Evolutionary conservation across 2,797 vertebrate genomes (phyloP), one percentile per base, ranked within the genome.

Genomic region (Mastacembelus armatus): DNA sequence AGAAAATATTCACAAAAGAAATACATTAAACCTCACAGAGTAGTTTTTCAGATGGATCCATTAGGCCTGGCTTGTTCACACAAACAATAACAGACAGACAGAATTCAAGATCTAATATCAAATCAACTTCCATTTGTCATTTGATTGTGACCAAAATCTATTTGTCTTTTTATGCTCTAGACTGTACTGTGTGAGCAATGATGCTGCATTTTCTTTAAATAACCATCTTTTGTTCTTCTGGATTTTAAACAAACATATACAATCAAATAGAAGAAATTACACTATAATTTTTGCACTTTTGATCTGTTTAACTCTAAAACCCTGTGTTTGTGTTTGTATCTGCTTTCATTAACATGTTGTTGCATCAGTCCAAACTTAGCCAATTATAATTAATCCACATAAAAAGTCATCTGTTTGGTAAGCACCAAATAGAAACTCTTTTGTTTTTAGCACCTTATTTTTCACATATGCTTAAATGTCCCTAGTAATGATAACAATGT

Each of bases 1-100:
- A 62, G 59, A 76, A 70, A 47, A 43, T 51, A 29, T 61, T 68
- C 38, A 30, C 38, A 42, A 55, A 76, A 40, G 11, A 32, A 77
- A 65, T 24, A 33, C 16, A 52, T 62, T 74, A 27, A 58, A 21
- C 8, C 15, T 43, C 39, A 12, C 3, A 2, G 21, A 32, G 9
- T 35, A 21, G 12, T 18, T 54, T 52, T 36, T 15, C 19, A 10
- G n/a, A 67, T 10, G 8, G n/a, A 63, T n/a, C n/a, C 27, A 27
- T 66, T 60, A 21, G 9, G 1, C 5, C 12, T 24, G 8, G 22
- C 39, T 75, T 18, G 14, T 54, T 9, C 21, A 19, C 39, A 2
- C 12, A 26, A 27, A 51, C 7, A 49, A n/a, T 21, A n/a, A 27
- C 27, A 21, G 10, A 27, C 27, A 21, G 10, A 21, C 16, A 14